A percentile compares a stretch with the other conserved stretches of the same genome.
Evolutionary conservation across 2,888 invertebrate genomes (phyloP).

Genomic region (Artemia sinica): DNA sequence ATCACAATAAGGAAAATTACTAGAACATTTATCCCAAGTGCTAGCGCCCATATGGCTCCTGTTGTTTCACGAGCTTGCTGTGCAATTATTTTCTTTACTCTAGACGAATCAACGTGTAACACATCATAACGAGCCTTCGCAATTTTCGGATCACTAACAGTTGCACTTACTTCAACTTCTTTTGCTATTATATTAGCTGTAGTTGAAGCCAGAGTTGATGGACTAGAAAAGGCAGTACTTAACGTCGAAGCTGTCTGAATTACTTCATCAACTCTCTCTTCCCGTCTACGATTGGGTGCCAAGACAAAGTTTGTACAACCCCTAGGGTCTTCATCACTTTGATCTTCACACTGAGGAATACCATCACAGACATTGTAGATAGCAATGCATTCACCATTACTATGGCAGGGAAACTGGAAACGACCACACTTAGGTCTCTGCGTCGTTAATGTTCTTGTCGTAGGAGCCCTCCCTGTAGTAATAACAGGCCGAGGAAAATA

Average conservation of each 20-base stretch:
- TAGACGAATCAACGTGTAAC: slow-evolving; percentile 27
- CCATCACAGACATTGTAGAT: slow-evolving; percentile 89
- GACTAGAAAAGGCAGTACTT: background rate
- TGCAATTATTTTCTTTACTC: slow-evolving; percentile 27
- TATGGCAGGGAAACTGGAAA: slow-evolving; percentile 72
- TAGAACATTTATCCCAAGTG: slow-evolving; percentile 39
- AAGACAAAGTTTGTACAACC: slow-evolving; percentile 49
- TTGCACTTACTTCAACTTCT: background rate
- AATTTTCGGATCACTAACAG: slow-evolving; percentile 15
- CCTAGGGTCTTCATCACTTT: slow-evolving; percentile 74
- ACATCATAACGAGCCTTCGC: slow-evolving; percentile 19
- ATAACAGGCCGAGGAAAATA: background rate
- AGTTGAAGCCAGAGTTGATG: background rate
- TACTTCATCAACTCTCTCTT: background rate
- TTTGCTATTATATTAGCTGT: background rate
- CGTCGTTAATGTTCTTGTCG: slow-evolving; percentile 15
- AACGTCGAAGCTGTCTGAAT: background rate
- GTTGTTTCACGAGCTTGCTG: slow-evolving; percentile 34
- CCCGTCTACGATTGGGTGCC: background rate
- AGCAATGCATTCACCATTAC: slow-evolving; percentile 74
- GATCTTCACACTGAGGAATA: slow-evolving; percentile 69
- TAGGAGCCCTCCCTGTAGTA: slow-evolving; percentile 13
- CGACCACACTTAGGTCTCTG: slow-evolving; percentile 43
- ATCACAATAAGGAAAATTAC: background rate
- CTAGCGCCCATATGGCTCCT: slow-evolving; percentile 60